Evolutionary conservation across 2,888 invertebrate species (phyloP), one percentile per base, ranked within the genome.

Genomic region (Bombylius major): DNA sequence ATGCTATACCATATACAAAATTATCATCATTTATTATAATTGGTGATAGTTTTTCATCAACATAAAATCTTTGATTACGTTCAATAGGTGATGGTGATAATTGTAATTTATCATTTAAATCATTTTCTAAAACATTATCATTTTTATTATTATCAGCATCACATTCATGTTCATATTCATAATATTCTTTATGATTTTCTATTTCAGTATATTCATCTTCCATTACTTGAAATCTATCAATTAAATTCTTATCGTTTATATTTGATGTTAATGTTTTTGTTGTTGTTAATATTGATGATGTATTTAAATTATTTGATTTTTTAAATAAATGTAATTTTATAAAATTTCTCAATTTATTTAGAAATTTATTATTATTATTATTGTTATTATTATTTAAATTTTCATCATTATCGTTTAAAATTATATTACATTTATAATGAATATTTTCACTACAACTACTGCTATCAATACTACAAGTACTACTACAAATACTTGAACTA

Each of bases 11-110:
- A 42, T 42, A 42, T 11, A 42, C 39, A 42, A 42, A 42, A 42
- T 42, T 42, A 5, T 42, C 11, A 11, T 42, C 14, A 6, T 55
- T 50, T 55, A 55, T 46, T 46, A 51, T 45, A 50, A 55, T 55
- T 36, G 55, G 55, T 36, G 55, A 55, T 12, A 50, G 47, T 51
- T 47, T 55, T 36, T 55, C 50, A 55, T 55, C 55, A 50, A 55
- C 55, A 46, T 50, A 45, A 47, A 50, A 42, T 49, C 49, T 34
- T 3, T 55, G 36, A 31, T 45, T 50, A 46, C 36, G 8, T 11
- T 42, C 39, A 11, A 11, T 42, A 8, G 39, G 5, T 42, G 11
- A 4, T 11, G 39, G 11, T 11, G 39, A 42, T 42, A 42, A 42
- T 36, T 5, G 34, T 39, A 55, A 47, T 50, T 50, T 55, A 46